Base-by-base conservation (phyloP, 2,888 invertebrate species). In the Acrobasis suavella region DNA sequence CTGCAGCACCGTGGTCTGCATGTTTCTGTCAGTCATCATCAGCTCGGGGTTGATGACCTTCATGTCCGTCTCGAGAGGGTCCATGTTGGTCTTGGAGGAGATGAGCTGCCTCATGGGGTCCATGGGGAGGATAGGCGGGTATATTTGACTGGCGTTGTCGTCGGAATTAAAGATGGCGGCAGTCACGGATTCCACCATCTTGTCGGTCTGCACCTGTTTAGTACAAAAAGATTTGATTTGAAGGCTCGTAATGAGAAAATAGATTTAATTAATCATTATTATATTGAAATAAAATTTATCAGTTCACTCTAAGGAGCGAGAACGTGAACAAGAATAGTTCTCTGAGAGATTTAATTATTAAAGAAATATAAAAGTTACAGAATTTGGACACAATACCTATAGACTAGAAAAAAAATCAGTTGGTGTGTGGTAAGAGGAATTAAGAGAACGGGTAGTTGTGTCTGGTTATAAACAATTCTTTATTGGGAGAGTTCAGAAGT, bases 151-250 rank as follows among this genome's bases (percentile, higher is more conserved):
- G 66, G 81, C 78, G 75, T 72, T 77, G 50, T 86, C 86, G 58
- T 82, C 85, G 2, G 90, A 82, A 77, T 92, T 92, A 74, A 93
- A 92, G 69, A 92, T 91, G 67, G 92, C 93, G 32, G 92, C 92
- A 16, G 93, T 91, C 56, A 93, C 93, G 0, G 86, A 83, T 68
- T 93, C 93, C 60, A 93, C 92, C 91, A 93, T 91, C 75, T 92
- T 92, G 81, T 93, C 93, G 2, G 93, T 93, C 70, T 92, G 91
- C 62, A 86, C 91, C 70, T 92, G 42, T 14, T n/a, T n/a, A n/a
- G n/a, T 12, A 46, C 6, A 6, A 46, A 46, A 14, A 42, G n/a
- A n/a, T n/a, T n/a, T n/a, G 6, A 46, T 46, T 46, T 14, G 5
- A 46, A 6, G 1, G 12, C 3, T 46, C 6, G 12, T 46, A 46